phyloP scores from a whole-genome alignment of 2,888 invertebrate species.

The Luperina testacea region DNA sequence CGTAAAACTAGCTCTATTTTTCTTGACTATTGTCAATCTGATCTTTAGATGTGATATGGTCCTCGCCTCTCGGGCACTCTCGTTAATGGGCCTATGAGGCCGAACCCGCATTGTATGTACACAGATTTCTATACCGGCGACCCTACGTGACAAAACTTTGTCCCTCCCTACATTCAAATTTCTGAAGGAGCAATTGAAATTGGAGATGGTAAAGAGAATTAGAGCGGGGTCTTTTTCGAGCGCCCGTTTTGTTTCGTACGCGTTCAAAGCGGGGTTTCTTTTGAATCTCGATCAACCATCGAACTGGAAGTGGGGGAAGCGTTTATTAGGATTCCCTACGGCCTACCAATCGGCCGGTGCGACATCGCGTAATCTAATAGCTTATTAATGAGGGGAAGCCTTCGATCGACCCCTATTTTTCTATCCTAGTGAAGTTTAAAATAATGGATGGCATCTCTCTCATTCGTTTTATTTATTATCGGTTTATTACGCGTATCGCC shows the following conservation, averaged over 20 bases:
- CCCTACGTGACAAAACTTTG: conserved; percentile 90
- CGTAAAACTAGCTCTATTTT: conserved; percentile 86
- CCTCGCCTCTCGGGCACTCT: conserved; percentile 85
- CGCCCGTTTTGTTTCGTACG: conserved; percentile 88
- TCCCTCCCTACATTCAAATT: conserved; percentile 90
- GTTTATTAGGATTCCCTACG: conserved; percentile 89
- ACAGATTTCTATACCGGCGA: conserved; percentile 84
- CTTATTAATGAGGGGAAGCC: conserved; percentile 90
- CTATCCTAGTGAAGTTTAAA: conserved; percentile 87
- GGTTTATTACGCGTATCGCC: conserved; percentile 79
- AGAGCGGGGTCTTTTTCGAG: conserved; percentile 88
- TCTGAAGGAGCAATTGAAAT: conserved; percentile 91
- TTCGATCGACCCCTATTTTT: conserved; percentile 86
- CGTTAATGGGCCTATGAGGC: conserved; percentile 89
- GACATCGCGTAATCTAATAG: conserved; percentile 89
- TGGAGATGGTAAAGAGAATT: conserved; percentile 90
- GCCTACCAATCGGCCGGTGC: conserved; percentile 88
- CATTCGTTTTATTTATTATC: conserved; percentile 78
- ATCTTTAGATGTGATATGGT: conserved; percentile 87
- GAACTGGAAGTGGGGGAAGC: conserved; percentile 88
- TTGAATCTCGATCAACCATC: conserved; percentile 89
- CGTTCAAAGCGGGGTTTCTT: conserved; percentile 89
- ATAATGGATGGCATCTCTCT: conserved; percentile 81
- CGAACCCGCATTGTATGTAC: conserved; percentile 88
- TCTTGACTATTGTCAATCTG: conserved; percentile 86